Conservation (phyloP, 2,888 invertebrate species). For the Ormyrus pomaceus region DNA sequence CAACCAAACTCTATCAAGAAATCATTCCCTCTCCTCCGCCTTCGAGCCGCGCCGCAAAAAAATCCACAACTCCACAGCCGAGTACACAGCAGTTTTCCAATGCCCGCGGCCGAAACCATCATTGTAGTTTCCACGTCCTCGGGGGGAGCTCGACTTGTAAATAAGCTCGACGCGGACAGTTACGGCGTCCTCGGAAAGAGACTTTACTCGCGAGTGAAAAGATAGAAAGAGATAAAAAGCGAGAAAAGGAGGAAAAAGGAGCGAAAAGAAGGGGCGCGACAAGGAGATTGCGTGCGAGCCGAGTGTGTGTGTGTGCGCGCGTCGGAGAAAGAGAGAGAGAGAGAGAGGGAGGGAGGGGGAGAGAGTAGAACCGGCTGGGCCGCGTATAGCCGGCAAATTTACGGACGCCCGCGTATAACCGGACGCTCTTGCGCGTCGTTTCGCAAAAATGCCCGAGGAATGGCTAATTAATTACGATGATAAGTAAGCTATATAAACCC, state of each 20-base stretch:
- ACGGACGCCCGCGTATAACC: constrained; percentile 20
- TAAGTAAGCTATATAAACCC: background rate
- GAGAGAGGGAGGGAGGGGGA: background rate
- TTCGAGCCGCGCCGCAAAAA: no score
- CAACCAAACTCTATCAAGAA: no score
- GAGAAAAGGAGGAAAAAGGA: background rate
- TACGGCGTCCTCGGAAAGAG: background rate
- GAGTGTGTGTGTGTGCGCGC: background rate
- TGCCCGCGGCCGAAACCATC: no score
- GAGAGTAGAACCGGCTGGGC: constrained; percentile 10
- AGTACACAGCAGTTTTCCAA: no score
- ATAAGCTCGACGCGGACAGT: background rate
- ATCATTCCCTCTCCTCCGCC: no score
- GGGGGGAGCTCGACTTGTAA: background rate
- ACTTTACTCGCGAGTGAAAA: constrained; percentile 14
- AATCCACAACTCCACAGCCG: no score
- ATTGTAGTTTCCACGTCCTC: no score
- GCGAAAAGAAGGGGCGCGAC: background rate
- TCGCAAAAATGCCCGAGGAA: constrained; percentile 2
- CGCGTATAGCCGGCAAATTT: constrained; percentile 20
- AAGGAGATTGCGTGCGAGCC: background rate
- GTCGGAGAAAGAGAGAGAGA: background rate
- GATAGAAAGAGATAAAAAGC: constrained; percentile 22
- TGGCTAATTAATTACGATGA: constrained; percentile 21
- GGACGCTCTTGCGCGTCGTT: constrained; percentile 6